These are phyloP conservation scores for Dicerorhinus sumatrensis DNA, from an alignment of 2,113 vertebrate species.

Conservation along the genomic window DNA sequence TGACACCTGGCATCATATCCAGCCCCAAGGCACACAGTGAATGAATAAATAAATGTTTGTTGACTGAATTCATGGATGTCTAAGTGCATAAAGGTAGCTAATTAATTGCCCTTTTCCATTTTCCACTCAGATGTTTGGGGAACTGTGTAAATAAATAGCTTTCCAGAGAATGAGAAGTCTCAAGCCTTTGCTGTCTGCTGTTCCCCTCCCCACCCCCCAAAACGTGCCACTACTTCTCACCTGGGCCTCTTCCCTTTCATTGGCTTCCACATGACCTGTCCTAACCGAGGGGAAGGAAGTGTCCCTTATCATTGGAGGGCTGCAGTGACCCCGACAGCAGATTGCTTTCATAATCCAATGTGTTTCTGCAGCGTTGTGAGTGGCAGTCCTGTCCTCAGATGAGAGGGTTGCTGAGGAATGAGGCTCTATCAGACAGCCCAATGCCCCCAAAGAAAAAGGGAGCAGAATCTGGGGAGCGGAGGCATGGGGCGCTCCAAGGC, in stretches of 20 bases:
- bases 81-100: neutral
- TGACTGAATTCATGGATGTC: neutral
- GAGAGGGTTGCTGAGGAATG: neutral
- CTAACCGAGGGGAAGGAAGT: neutral
- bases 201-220: neutral
- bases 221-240: neutral
- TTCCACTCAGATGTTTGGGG: neutral
- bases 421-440: neutral
- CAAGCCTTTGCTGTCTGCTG: neutral
- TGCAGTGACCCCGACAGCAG: neutral
- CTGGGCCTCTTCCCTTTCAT: neutral
- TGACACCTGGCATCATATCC: neutral
- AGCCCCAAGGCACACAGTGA: neutral
- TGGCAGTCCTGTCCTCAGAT: neutral
- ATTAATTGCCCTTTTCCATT: neutral
- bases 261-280: neutral
- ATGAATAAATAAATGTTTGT: neutral
- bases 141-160: neutral
- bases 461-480: neutral
- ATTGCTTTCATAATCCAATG: neutral
- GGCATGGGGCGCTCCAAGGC: neutral
- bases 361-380: neutral
- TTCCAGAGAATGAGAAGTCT: neutral
- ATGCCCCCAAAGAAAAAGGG: neutral
- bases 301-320: neutral